Evolutionary conservation across 2,113 vertebrate genomes (phyloP), one percentile per base, ranked within the genome.

Genomic region (Ranitomeya imitator): DNA sequence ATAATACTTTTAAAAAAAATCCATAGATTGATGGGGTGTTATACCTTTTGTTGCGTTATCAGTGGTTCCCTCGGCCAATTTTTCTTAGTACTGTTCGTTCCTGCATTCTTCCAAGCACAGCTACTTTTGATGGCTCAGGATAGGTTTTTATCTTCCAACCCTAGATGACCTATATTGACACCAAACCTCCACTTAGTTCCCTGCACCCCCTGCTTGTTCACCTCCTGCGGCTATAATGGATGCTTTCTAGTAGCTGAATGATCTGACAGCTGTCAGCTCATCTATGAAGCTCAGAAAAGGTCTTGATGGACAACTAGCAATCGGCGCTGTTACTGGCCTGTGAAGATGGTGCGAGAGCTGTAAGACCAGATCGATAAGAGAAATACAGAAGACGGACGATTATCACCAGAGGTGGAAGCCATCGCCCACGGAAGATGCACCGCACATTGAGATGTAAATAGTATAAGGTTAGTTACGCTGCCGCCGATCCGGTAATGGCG

Each of bases 291-390:
- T 76, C 31, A 6, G 71, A 52, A 76, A 52, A 16, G 37, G 73
- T 52, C 73, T 76, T 76, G 73, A 76, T 52, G 73, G 73, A 76
- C 73, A 52, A 51, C 26, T 11, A 76, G 21, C 73, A 76, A 52
- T 10, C 73, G 19, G 37, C 73, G 19, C 45, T 52, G 67, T 71
- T 76, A 76, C 11, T 52, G 73, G 73, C 9, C 73, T 76, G 73
- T 76, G 73, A 51, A 52, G 45, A 52, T 15, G 15, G 71, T 45
- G 69, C 31, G 26, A 71, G 16, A 71, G 69, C 26, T 74, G 45
- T 52, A 31, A 11, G 73, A 76, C 21, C 13, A 1, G 45, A 76
- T 76, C 73, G 45, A 76, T 76, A 76, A 76, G 0, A 76, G 73
- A 76, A 74, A 74, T 74, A 74, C 31, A 74, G 37, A 52, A 19